A percentile compares a stretch with the other conserved stretches of the same genome.
These are phyloP conservation scores for Amaurobius ferox DNA, from an alignment of 2,888 invertebrate species.

Conservation along the genomic window DNA sequence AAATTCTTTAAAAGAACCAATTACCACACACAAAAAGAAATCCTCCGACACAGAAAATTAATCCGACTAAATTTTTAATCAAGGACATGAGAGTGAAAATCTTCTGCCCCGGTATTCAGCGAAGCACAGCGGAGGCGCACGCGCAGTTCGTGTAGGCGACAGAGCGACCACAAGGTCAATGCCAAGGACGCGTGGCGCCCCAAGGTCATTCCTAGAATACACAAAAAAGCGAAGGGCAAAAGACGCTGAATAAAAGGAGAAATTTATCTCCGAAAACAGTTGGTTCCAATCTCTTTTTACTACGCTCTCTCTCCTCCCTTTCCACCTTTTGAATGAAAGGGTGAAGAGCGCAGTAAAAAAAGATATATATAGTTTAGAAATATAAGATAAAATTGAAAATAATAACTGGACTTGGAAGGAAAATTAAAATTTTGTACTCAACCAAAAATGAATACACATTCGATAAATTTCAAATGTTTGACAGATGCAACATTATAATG, in stretches of 20 bases:
- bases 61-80: constrained; percentile 7
- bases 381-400: no score
- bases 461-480: no score
- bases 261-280: constrained; percentile 39
- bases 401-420: no score
- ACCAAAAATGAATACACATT: no score
- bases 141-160: constrained; percentile 51
- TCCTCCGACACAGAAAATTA: constrained; percentile 6
- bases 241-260: constrained; percentile 45
- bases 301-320: not conserved
- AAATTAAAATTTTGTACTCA: no score
- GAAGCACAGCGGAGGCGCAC: constrained; percentile 48
- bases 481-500: no score
- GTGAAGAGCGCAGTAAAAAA: not conserved
- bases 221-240: constrained; percentile 48
- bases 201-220: constrained; percentile 33
- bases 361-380: no score
- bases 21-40: no score
- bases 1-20: no score
- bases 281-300: constrained; percentile 6
- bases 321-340: not conserved
- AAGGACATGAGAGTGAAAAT: not conserved
- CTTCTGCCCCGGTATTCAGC: constrained; percentile 7
- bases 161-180: constrained; percentile 61
- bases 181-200: constrained; percentile 59